These are phyloP conservation scores for Lagopus leucura DNA, from an alignment of 2,113 vertebrate species.

Conservation along the genomic window DNA sequence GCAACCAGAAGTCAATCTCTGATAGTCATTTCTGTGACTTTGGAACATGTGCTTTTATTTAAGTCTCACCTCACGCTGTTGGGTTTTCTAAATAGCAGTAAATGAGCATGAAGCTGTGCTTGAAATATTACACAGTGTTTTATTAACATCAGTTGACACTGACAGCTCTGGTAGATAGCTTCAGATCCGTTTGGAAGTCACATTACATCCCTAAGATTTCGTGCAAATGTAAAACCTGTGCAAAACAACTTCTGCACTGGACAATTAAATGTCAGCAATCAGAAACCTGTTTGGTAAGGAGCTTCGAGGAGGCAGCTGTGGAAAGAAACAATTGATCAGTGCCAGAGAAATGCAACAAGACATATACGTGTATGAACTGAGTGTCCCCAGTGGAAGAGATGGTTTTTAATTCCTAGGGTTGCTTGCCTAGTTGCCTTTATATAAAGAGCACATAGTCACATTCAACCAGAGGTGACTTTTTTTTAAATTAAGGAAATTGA, in stretches of 20 bases:
- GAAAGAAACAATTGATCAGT: not conserved
- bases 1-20: not conserved
- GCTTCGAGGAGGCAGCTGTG: not conserved
- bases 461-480: not conserved
- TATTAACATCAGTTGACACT: not conserved
- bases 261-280: not conserved
- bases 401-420: not conserved
- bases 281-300: not conserved
- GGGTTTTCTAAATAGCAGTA: not conserved
- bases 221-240: not conserved
- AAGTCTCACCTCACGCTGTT: not conserved
- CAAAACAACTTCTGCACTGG: not conserved
- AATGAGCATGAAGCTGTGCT: not conserved
- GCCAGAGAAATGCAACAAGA: not conserved
- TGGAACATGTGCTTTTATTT: conserved; percentile 13
- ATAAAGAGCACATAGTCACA: not conserved
- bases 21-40: conserved; percentile 21
- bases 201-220: not conserved
- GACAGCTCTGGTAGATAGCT: not conserved
- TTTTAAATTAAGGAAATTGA: not conserved
- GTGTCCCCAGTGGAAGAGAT: not conserved
- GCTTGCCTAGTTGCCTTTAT: not conserved
- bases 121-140: not conserved
- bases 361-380: not conserved
- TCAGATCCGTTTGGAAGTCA: not conserved